These are phyloP conservation scores for Parasteatoda tepidariorum DNA, from an alignment of 1,140 invertebrate genomes.

Conservation along the genomic window DNA sequence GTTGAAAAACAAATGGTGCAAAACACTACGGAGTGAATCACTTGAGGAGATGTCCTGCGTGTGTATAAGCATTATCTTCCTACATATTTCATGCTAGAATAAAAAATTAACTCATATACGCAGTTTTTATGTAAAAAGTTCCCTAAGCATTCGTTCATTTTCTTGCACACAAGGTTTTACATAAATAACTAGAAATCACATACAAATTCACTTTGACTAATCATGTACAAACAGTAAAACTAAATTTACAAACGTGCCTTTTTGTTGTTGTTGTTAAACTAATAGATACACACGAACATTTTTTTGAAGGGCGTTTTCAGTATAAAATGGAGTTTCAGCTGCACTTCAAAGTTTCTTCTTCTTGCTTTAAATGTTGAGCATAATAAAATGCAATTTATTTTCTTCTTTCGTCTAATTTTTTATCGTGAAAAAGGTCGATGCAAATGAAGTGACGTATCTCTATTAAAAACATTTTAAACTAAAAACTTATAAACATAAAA, in stretches of 20 bases:
- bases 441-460: too few relatives aligned
- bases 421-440: too few relatives aligned
- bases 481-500: too few relatives aligned
- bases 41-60: not conserved
- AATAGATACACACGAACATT: slow-evolving; percentile 17
- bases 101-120: slow-evolving; percentile 23
- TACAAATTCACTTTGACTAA: slow-evolving; percentile 58
- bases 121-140: slow-evolving; percentile 25
- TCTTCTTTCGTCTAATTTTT: too few relatives aligned
- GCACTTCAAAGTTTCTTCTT: not conserved
- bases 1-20: not conserved
- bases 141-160: not conserved
- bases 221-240: slow-evolving; percentile 47
- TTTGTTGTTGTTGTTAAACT: too few relatives aligned
- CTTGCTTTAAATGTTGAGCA: too few relatives aligned
- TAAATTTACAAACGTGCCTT: slow-evolving; percentile 39
- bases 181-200: slow-evolving; percentile 54
- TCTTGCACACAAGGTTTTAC: not conserved
- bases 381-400: too few relatives aligned
- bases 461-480: too few relatives aligned
- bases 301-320: not conserved
- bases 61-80: not conserved
- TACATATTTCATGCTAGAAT: not conserved
- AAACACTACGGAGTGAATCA: not conserved
- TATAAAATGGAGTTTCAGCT: not conserved